These are phyloP conservation scores for Malaclemys terrapin DNA, from an alignment of 2,113 vertebrate genomes.

Conservation along the genomic window DNA sequence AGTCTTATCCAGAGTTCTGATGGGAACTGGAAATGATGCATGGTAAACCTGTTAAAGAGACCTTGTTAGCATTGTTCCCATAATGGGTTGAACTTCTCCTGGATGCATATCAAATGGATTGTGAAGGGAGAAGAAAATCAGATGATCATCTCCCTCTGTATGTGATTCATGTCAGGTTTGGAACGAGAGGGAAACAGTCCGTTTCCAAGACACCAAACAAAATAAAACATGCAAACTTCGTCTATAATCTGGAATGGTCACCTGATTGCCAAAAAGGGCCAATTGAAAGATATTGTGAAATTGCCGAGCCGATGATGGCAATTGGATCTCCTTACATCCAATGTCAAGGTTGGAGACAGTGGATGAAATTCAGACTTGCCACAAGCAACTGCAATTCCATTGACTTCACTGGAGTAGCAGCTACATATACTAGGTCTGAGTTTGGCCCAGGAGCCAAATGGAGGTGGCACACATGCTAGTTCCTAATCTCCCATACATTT, in stretches of 20 bases:
- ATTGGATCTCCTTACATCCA: background rate
- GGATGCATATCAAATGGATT: background rate
- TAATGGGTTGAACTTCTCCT: background rate
- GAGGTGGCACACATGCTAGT: background rate
- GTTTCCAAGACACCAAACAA: background rate
- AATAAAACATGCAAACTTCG: background rate
- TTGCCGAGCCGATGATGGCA: background rate
- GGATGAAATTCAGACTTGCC: background rate
- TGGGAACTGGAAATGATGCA: background rate
- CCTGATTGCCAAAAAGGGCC: background rate
- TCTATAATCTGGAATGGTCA: background rate
- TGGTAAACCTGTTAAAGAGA: background rate
- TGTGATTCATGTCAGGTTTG: background rate
- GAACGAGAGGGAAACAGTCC: background rate
- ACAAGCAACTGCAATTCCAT: background rate
- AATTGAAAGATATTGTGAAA: background rate
- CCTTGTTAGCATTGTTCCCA: background rate
- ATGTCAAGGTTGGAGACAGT: background rate
- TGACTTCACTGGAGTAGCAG: background rate
- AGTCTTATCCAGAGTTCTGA: background rate
- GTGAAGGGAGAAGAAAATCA: background rate
- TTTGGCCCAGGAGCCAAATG: background rate
- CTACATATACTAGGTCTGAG: background rate
- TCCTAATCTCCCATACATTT: background rate
- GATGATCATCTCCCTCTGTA: background rate